Percentiles rank a stretch among this genome's conserved stretches.
These are phyloP conservation scores for Diaphora mendica DNA, from an alignment of 2,888 invertebrate genomes.

Conservation along the genomic window DNA sequence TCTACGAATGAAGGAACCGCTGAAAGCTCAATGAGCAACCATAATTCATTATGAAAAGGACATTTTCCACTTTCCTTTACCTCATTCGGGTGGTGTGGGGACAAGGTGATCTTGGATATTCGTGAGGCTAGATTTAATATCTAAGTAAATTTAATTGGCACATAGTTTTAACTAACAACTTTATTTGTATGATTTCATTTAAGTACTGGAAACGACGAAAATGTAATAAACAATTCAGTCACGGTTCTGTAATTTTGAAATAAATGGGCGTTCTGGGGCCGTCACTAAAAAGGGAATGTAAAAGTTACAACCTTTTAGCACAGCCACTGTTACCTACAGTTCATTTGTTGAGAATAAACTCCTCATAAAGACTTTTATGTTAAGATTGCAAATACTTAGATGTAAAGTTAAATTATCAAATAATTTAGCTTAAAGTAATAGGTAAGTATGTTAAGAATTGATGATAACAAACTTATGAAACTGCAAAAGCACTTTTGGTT, in stretches of 20 bases:
- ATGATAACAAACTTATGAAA: not conserved
- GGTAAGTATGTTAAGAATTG: not conserved
- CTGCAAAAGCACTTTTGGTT: not conserved
- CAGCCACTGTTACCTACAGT: not conserved
- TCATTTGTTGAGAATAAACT: not conserved
- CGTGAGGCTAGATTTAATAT: constrained; percentile 33
- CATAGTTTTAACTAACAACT: not conserved
- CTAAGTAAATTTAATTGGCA: constrained; percentile 26
- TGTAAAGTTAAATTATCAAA: not conserved
- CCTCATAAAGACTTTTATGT: not conserved
- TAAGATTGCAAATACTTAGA: not conserved
- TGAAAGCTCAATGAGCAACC: constrained; percentile 81
- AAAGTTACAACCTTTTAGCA: not conserved
- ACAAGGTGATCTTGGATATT: constrained; percentile 41
- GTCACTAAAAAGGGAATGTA: not conserved
- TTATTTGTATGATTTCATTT: constrained; percentile 8
- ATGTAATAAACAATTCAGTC: constrained; percentile 1
- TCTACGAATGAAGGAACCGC: constrained; percentile 60
- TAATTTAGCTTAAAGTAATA: not conserved
- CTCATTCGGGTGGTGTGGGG: constrained; percentile 47
- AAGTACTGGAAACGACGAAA: not conserved
- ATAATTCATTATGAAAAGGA: constrained; percentile 77
- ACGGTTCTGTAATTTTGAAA: not conserved
- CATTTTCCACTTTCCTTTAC: constrained; percentile 66
- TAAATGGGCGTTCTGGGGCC: not conserved